phyloP scores from a whole-genome alignment of 2,797 vertebrate genomes.

The Coregonus suidteri region DNA sequence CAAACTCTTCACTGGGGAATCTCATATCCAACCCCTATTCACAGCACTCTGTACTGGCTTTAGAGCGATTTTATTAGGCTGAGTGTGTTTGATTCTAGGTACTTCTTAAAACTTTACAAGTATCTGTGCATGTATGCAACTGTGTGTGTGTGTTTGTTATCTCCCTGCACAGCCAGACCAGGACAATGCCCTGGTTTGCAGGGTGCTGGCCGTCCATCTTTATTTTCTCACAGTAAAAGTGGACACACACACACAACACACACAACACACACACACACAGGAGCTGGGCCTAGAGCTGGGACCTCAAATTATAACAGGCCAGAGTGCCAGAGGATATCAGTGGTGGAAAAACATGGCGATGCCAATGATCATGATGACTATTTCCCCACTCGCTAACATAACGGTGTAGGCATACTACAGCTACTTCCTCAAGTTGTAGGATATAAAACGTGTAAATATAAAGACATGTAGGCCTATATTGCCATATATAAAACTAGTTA shows the following conservation, averaged over 20 bases:
- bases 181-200: slow-evolving; percentile 41
- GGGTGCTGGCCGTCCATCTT: slow-evolving; percentile 28
- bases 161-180: slow-evolving; percentile 54
- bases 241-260: slow-evolving; percentile 11
- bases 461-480: background rate
- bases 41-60: no score
- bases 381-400: background rate
- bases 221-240: slow-evolving; percentile 49
- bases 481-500: no score
- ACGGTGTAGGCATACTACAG: background rate
- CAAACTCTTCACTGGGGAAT: background rate
- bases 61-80: background rate
- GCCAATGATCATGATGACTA: no score
- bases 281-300: no score
- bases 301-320: background rate
- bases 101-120: background rate
- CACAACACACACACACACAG: slow-evolving; percentile 6
- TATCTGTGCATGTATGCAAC: background rate
- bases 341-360: no score
- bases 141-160: slow-evolving; percentile 43
- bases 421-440: background rate
- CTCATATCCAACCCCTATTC: background rate
- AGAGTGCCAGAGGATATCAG: no score
- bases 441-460: background rate
- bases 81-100: background rate